phyloP scores from a whole-genome alignment of 2,797 vertebrate species.

The Sphenodon punctatus region DNA sequence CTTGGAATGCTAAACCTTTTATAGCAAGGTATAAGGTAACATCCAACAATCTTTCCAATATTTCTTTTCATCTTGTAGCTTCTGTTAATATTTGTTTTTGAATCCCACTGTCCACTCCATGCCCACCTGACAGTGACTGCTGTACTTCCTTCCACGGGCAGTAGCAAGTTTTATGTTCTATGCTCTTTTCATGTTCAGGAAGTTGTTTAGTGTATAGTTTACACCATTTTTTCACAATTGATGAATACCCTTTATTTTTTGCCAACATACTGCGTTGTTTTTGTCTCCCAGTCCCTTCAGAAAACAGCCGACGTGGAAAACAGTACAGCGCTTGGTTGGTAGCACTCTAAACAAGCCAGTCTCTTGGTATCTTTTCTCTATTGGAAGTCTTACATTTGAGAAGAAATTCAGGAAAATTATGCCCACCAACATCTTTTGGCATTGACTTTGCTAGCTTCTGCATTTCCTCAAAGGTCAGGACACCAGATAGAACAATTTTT shows the following conservation, averaged over 20 bases:
- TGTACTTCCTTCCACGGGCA: background rate
- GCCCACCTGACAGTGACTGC: background rate
- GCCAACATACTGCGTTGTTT: background rate
- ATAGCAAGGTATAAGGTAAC: background rate
- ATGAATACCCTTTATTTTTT: background rate
- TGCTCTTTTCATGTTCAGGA: too few species aligned
- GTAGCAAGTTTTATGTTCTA: background rate
- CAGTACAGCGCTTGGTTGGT: too few species aligned
- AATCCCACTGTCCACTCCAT: background rate
- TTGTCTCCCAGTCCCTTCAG: too few species aligned
- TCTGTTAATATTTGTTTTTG: background rate
- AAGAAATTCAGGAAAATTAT: too few species aligned
- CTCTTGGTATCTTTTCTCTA: too few species aligned
- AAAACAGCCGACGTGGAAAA: too few species aligned
- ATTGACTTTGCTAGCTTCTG: too few species aligned
- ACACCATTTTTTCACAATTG: background rate
- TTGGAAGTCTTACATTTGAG: too few species aligned
- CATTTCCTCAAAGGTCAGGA: too few species aligned
- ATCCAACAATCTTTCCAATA: background rate
- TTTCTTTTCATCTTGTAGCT: background rate
- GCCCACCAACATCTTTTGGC: too few species aligned
- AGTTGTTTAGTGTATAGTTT: background rate
- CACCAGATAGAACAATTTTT: too few species aligned
- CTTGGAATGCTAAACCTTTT: background rate
- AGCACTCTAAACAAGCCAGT: too few species aligned